Conservation (phyloP, 2,888 invertebrate genomes). For the Protophormia terraenovae region DNA sequence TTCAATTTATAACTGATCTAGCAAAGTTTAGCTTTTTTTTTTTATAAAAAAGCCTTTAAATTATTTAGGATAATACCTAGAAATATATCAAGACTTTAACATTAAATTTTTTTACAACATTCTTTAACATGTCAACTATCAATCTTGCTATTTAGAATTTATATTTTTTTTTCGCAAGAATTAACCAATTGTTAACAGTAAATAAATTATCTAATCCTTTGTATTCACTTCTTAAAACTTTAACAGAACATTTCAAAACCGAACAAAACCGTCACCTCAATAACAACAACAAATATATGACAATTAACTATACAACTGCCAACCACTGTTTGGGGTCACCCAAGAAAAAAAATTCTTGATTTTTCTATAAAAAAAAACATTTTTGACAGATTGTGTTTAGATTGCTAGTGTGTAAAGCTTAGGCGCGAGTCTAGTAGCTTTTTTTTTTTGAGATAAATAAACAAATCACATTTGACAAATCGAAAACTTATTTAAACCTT, state of each 20-base stretch:
- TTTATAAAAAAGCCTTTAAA: too few species aligned
- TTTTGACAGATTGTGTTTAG: constrained; percentile 36
- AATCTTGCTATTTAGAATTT: not conserved
- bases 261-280: too few species aligned
- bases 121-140: not conserved
- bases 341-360: not conserved
- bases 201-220: too few species aligned
- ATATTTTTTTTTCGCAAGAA: too few species aligned
- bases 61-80: too few species aligned
- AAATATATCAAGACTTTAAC: not conserved
- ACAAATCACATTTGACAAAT: constrained; percentile 66
- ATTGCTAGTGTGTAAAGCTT: not conserved
- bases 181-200: not conserved
- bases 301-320: not conserved
- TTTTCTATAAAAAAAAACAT: not conserved
- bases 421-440: not conserved
- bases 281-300: not conserved
- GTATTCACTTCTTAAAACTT: too few species aligned
- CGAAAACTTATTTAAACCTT: constrained; percentile 62
- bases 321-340: constrained; percentile 3
- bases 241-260: too few species aligned
- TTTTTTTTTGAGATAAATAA: constrained; percentile 46
- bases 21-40: too few species aligned
- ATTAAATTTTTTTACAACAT: not conserved
- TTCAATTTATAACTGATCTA: too few species aligned